Conservation (phyloP, 92 coral and sea anemone genomes). For the Palythoa grandis region DNA sequence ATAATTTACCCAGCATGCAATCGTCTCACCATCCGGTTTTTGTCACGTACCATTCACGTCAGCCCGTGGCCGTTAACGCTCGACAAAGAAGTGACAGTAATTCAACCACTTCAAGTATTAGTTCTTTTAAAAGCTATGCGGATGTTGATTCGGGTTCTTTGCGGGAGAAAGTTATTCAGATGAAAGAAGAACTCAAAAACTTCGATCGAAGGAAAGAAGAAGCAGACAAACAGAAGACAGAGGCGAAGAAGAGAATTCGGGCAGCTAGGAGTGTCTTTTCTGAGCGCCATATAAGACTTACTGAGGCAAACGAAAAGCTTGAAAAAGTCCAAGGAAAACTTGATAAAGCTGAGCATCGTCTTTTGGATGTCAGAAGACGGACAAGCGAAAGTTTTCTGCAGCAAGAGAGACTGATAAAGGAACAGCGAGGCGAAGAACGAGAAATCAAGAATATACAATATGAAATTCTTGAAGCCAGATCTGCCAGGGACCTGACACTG, state of each 20-base stretch:
- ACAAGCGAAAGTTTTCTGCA: slow-evolving; percentile 66
- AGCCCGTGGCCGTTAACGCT: slow-evolving; percentile 17
- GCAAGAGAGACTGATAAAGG: slow-evolving; percentile 58
- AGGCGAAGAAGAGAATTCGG: slow-evolving; percentile 70
- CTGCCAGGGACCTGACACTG: slow-evolving; percentile 70
- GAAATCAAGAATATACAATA: slow-evolving; percentile 61
- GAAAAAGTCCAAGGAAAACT: slow-evolving; percentile 66
- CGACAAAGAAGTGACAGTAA: slow-evolving; percentile 39
- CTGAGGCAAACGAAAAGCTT: slow-evolving; percentile 72
- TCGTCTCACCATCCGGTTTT: slow-evolving; percentile 49
- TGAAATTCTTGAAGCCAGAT: slow-evolving; percentile 68
- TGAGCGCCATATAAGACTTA: slow-evolving; percentile 69
- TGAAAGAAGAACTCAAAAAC: slow-evolving; percentile 73
- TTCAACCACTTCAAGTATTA: slow-evolving; percentile 43
- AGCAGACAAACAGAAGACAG: slow-evolving; percentile 62
- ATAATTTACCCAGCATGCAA: slow-evolving; percentile 19
- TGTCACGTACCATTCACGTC: slow-evolving; percentile 44
- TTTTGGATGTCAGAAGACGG: slow-evolving; percentile 53
- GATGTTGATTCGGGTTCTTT: slow-evolving; percentile 82
- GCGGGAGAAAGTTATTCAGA: slow-evolving; percentile 77
- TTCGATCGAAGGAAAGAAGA: slow-evolving; percentile 66
- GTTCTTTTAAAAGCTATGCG: slow-evolving; percentile 25
- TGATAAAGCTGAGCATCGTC: slow-evolving; percentile 52
- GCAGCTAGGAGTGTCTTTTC: slow-evolving; percentile 58
- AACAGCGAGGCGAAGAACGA: slow-evolving; percentile 60